Base-by-base conservation (phyloP, 2,113 vertebrate genomes). In the Apteryx owenii region DNA sequence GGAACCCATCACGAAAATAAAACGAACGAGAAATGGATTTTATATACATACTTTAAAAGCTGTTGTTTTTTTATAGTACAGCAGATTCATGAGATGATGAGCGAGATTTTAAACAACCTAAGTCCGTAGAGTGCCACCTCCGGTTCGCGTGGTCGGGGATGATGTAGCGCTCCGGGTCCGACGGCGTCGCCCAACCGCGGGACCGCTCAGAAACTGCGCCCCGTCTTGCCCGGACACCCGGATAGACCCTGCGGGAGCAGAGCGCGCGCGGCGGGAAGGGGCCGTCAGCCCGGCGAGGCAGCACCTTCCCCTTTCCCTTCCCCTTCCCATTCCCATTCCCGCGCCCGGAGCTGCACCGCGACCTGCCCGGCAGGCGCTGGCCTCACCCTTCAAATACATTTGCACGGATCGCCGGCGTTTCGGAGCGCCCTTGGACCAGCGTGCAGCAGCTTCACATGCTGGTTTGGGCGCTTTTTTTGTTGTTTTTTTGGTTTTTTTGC, bases 31-130 rank as follows among this genome's bases (percentile, higher is more conserved):
- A 98, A 98, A 98, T 98, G 98, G 97, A 81, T 97, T 98, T 98
- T 98, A 98, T 98, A 96, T 97, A 98, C 98, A 98, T 98, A 98
- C 98, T 98, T 98, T 99, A 99, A 98, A 98, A 98, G 98, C 98
- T 98, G 98, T 98, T 97, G 97, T 97, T 98, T 97, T 98, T 94
- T 98, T 99, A 99, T 99, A 98, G 98, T 99, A 99, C 99, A 99
- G 99, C 99, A 99, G 99, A 98, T 98, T 98, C 96, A 98, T 99
- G 99, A 99, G 99, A 99, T 99, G 99, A 99, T 99, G 98, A 98
- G 97, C 98, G 97, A 98, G 97, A 96, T 28, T 53, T 53, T 23
- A 98, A 98, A 97, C 95, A 97, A 97, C 97, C 97, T 95, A 97
- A 97, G 97, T 98, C 98, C 96, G 78, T 97, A 96, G 97, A 98